Base-by-base conservation (phyloP, 2,797 vertebrate species). In the Xiphorhynchus erythropygius region DNA sequence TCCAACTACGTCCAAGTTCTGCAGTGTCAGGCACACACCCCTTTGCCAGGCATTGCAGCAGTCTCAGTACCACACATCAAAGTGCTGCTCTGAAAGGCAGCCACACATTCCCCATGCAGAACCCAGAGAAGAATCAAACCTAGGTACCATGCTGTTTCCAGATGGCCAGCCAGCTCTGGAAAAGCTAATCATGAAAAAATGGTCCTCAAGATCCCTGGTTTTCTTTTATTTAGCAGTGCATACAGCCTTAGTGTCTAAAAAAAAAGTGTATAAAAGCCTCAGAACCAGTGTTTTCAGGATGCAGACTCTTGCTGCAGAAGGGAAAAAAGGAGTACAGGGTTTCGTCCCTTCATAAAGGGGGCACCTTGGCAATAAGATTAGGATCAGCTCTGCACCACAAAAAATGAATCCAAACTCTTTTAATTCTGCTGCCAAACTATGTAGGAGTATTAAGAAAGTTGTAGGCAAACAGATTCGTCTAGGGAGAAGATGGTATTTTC, bases 401-500 rank as follows among this genome's bases (percentile, higher is more conserved):
- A 76, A 94, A 86, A 69, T 8, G 1, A 92, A 65, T 60, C 47
- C 27, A 22, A 93, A 71, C 28, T 83, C 39, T 65, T 82, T 79
- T 33, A 68, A 68, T 83, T 90, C 76, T 87, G 65, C 24, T 96
- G 89, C 71, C 79, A 89, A 89, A 56, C 52, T 75, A 47, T 21
- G 64, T 41, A 87, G 87, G 84, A 91, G 53, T 50, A 75, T 35
- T 89, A 79, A 87, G 57, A 71, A 96, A 75, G 57, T 62, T 87
- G 60, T 57, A 80, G 56, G 46, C 22, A 94, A 91, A 91, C 73
- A 84, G 74, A 93, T 59, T 71, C 69, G 46, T 73, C 74, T 81
- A 47, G 13, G 37, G 50, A 93, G 52, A 89, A 92, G 50, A 77
- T 35, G 53, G 5, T 85, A 80, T 83, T 85, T 92, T 81, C 53